Percentiles rank a stretch among this genome's conserved stretches.
These are phyloP conservation scores for Linnaemya vulpina DNA, from an alignment of 2,888 invertebrate genomes.

Conservation along the genomic window DNA sequence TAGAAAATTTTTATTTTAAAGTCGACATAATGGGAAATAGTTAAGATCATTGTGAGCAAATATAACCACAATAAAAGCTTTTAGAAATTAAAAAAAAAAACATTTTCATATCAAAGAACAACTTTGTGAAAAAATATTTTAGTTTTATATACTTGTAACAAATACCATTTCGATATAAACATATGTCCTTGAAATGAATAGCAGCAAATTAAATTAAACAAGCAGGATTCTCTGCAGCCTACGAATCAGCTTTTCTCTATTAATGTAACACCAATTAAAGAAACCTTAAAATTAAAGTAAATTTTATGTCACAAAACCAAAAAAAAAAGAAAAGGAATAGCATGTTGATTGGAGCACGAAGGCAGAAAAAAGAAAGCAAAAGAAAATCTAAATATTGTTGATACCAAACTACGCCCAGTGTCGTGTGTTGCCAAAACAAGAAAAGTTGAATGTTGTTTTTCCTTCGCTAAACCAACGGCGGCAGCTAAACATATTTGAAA, in stretches of 20 bases:
- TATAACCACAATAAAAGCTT: neutral
- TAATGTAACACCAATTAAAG: neutral
- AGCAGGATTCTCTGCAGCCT: neutral
- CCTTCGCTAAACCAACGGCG: conserved; percentile 1
- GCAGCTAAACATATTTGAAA: neutral
- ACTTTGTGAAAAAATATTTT: too few species aligned
- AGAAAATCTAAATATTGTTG: neutral
- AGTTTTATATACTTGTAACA: too few species aligned
- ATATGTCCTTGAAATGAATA: neutral
- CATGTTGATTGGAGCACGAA: neutral
- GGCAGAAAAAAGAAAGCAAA: neutral
- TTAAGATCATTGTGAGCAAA: neutral
- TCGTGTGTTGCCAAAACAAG: neutral
- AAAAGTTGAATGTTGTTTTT: neutral
- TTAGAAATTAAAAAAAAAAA: neutral
- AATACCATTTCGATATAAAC: too few species aligned
- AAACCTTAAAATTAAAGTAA: neutral
- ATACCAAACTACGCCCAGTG: neutral
- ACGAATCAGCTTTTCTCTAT: neutral
- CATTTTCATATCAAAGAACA: too few species aligned
- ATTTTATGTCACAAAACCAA: neutral
- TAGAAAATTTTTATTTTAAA: conserved; percentile 7
- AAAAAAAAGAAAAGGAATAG: conserved; percentile 14
- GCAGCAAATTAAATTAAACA: too few species aligned
- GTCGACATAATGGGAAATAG: neutral